These are phyloP conservation scores for Lemur catta DNA, from an alignment of 2,797 vertebrate species.

Conservation along the genomic window DNA sequence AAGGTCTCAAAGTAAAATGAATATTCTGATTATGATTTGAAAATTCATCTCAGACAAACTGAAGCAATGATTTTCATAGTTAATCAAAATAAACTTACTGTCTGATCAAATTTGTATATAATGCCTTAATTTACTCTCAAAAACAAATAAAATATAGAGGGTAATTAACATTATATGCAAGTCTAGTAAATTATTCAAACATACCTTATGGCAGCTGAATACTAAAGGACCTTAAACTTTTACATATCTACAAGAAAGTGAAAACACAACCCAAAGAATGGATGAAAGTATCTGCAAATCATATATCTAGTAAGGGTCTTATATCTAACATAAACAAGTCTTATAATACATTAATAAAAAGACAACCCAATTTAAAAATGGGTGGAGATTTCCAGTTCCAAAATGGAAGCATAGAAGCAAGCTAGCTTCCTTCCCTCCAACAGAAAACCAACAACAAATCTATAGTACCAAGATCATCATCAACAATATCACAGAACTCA, in stretches of 20 bases:
- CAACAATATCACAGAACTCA: background rate
- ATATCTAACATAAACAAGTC: constrained; percentile 11
- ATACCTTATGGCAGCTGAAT: background rate
- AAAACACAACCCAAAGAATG: background rate
- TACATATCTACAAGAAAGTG: constrained; percentile 6
- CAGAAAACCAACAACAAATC: background rate
- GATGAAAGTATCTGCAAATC: background rate
- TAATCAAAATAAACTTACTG: background rate
- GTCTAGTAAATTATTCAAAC: background rate
- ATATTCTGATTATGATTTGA: constrained; percentile 4
- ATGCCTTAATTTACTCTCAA: constrained; percentile 3
- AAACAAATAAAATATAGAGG: constrained; percentile 1
- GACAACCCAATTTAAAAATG: background rate
- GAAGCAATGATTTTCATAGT: constrained; percentile 32
- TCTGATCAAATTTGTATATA: constrained; percentile 38
- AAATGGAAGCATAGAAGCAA: background rate
- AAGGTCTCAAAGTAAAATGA: constrained; percentile 41
- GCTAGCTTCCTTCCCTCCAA: background rate
- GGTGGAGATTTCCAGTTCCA: background rate
- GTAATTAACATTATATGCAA: background rate
- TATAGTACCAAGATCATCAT: background rate
- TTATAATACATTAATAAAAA: constrained; percentile 40
- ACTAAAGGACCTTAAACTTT: constrained; percentile 15
- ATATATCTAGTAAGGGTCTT: background rate
- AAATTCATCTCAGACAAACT: constrained; percentile 31